These are phyloP conservation scores for Excalfactoria chinensis DNA, from an alignment of 2,113 vertebrate species.

Conservation along the genomic window DNA sequence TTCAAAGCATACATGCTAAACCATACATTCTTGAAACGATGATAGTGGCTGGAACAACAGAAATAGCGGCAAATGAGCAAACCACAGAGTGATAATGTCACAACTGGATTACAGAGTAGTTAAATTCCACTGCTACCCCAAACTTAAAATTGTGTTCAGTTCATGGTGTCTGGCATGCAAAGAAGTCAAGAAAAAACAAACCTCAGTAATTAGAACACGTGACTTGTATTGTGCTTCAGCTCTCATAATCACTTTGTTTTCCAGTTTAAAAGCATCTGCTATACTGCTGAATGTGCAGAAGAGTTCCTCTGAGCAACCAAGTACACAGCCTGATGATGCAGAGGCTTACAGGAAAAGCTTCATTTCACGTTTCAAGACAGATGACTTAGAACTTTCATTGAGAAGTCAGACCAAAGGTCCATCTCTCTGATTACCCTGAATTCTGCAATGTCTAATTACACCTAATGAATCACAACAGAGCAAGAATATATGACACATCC, in stretches of 20 bases:
- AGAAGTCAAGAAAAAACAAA: conserved; percentile 11
- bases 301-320: not conserved
- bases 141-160: not conserved
- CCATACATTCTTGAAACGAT: not conserved
- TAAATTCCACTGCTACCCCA: not conserved
- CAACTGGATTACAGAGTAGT: not conserved
- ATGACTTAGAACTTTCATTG: not conserved
- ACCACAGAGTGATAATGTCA: conserved; percentile 27
- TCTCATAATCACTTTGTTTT: not conserved
- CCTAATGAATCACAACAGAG: not conserved
- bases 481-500: not conserved
- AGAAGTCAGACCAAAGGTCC: not conserved
- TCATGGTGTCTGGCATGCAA: not conserved
- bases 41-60: not conserved
- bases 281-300: not conserved
- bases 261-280: not conserved
- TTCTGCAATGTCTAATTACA: not conserved
- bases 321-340: not conserved
- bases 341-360: not conserved
- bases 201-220: not conserved
- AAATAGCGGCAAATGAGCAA: conserved; percentile 19
- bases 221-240: not conserved
- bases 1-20: conserved; percentile 6
- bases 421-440: not conserved
- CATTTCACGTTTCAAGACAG: not conserved